Conservation (phyloP, 2,888 invertebrate genomes). For the Archips crataeganus region DNA sequence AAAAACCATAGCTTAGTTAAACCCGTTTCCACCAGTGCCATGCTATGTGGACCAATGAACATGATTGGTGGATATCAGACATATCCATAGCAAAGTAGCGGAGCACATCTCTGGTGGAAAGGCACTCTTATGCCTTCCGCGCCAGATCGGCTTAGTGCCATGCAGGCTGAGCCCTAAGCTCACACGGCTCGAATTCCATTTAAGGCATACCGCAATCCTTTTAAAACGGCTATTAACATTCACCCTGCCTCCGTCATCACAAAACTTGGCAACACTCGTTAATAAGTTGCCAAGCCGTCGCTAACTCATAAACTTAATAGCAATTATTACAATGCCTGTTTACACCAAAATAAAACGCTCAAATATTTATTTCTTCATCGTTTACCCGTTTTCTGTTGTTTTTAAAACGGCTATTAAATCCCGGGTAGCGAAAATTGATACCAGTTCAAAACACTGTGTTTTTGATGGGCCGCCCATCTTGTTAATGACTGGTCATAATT, state of each 20-base stretch:
- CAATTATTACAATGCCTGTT: constrained; percentile 42
- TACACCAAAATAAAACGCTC: constrained; percentile 39
- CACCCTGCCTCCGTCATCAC: constrained; percentile 20
- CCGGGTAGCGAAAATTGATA: constrained; percentile 41
- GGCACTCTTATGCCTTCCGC: no score
- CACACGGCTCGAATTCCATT: not conserved
- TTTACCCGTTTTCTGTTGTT: constrained; percentile 36
- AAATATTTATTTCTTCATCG: constrained; percentile 29
- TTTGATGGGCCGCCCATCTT: constrained; percentile 33
- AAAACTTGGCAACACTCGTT: constrained; percentile 38
- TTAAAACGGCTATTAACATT: constrained; percentile 35
- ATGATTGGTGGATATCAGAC: no score
- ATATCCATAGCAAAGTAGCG: no score
- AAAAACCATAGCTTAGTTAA: no score
- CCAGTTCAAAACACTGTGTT: constrained; percentile 39
- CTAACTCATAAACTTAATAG: constrained; percentile 39
- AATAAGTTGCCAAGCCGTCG: constrained; percentile 28
- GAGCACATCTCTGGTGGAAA: no score
- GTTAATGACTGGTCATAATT: constrained; percentile 41
- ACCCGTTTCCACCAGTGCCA: no score
- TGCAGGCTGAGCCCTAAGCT: not conserved
- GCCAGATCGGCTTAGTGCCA: not conserved
- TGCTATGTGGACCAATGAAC: no score
- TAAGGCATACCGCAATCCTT: constrained; percentile 8
- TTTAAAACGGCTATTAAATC: constrained; percentile 35